These are phyloP conservation scores for Diabrotica undecimpunctata DNA, from an alignment of 1,140 invertebrate species.

Conservation along the genomic window DNA sequence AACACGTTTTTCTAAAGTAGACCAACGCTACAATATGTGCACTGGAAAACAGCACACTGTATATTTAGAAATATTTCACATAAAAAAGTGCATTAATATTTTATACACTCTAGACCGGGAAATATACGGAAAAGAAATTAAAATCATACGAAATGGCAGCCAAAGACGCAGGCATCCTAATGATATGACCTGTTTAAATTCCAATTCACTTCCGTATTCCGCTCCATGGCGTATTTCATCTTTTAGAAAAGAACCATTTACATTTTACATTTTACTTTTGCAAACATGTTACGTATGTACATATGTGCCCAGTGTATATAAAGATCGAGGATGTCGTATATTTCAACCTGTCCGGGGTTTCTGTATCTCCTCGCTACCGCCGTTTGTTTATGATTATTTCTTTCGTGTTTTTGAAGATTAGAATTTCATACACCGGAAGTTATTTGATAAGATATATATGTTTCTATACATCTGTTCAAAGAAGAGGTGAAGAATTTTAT, in stretches of 20 bases:
- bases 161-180: too few species aligned
- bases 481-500: too few species aligned
- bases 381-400: constrained; percentile 2
- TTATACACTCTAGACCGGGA: too few species aligned
- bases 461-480: too few species aligned
- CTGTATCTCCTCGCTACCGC: not conserved
- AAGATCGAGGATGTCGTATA: not conserved
- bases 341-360: not conserved
- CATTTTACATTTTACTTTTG: not conserved
- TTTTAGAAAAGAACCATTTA: not conserved
- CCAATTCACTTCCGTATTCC: not conserved
- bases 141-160: too few species aligned
- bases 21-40: too few species aligned
- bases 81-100: too few species aligned
- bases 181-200: too few species aligned
- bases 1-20: too few species aligned
- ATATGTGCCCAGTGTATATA: not conserved
- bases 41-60: too few species aligned
- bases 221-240: not conserved
- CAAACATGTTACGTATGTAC: not conserved
- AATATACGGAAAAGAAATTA: too few species aligned
- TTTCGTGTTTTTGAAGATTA: not conserved
- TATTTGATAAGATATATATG: not conserved
- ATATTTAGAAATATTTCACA: too few species aligned
- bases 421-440: not conserved